Evolutionary conservation across 2,888 invertebrate genomes (phyloP).

Genomic region (Oeneis ivallda): DNA sequence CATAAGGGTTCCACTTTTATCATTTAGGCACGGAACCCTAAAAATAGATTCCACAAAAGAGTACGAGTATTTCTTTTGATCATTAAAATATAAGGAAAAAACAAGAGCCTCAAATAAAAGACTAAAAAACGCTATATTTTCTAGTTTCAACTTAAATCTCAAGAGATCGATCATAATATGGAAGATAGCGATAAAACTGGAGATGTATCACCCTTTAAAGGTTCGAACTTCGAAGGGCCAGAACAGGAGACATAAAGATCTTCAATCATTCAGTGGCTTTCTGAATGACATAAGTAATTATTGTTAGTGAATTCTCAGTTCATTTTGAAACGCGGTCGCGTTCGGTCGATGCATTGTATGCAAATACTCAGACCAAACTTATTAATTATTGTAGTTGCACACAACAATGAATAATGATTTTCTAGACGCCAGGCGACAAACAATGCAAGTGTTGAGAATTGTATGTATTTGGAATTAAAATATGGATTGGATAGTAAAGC

Average conservation of each 20-base stretch:
- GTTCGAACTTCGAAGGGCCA: not conserved
- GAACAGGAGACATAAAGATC: constrained; percentile 15
- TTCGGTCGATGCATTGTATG: constrained; percentile 71
- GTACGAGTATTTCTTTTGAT: not conserved
- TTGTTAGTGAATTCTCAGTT: constrained; percentile 39
- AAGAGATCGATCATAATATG: not conserved
- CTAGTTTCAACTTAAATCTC: not conserved
- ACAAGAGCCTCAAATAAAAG: no score
- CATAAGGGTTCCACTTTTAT: no score
- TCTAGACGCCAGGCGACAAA: constrained; percentile 34
- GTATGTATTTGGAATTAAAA: constrained; percentile 27
- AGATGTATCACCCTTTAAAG: not conserved
- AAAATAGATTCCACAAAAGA: no score
- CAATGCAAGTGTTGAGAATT: constrained; percentile 37
- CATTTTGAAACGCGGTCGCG: constrained; percentile 60
- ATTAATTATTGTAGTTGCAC: constrained; percentile 75
- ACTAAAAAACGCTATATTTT: not conserved
- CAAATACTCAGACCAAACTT: constrained; percentile 73
- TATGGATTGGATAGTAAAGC: not conserved
- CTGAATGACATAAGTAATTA: constrained; percentile 48
- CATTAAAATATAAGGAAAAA: not conserved
- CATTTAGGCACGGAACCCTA: no score
- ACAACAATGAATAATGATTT: constrained; percentile 63
- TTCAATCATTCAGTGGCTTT: constrained; percentile 33
- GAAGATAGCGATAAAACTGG: not conserved